Conservation (phyloP, 2,888 invertebrate species). For the Brenthis ino region DNA sequence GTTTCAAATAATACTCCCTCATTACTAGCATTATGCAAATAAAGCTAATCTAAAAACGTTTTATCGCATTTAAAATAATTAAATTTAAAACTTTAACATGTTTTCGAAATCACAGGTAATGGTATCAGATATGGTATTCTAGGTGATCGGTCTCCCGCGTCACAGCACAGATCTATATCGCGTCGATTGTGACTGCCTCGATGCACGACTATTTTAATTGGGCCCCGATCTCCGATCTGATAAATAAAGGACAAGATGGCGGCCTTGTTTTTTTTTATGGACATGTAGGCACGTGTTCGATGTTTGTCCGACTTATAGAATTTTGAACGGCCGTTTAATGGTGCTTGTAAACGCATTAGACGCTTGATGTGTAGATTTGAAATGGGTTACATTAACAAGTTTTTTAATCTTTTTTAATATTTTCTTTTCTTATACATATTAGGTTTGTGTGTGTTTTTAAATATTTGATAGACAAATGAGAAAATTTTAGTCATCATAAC, state of each 20-base stretch:
- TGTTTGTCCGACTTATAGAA: slow-evolving; percentile 49
- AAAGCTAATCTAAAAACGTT: neutral
- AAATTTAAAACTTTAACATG: slow-evolving; percentile 24
- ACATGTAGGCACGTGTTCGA: slow-evolving; percentile 68
- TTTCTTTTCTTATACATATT: neutral
- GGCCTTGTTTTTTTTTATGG: slow-evolving; percentile 59
- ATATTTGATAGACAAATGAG: no score
- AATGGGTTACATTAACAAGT: neutral
- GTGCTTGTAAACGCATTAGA: slow-evolving; percentile 38
- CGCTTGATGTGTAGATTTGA: slow-evolving; percentile 17
- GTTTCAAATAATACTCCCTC: no score
- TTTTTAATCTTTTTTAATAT: neutral
- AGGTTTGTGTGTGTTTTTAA: no score
- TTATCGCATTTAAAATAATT: slow-evolving; percentile 23
- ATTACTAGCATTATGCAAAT: no score
- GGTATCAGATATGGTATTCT: slow-evolving; percentile 48
- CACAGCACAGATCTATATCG: slow-evolving; percentile 71
- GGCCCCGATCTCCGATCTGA: slow-evolving; percentile 71
- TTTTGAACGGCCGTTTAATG: slow-evolving; percentile 46
- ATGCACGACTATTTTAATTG: slow-evolving; percentile 83
- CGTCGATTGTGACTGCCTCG: slow-evolving; percentile 74
- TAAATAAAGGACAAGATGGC: slow-evolving; percentile 70
- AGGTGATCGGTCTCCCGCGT: slow-evolving; percentile 76
- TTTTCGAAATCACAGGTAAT: slow-evolving; percentile 42
- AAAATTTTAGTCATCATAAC: no score